Percentiles rank a stretch among this genome's conserved stretches.
Conservation (phyloP, 2,888 invertebrate genomes). For the Drosophila hawaiiensis region DNA sequence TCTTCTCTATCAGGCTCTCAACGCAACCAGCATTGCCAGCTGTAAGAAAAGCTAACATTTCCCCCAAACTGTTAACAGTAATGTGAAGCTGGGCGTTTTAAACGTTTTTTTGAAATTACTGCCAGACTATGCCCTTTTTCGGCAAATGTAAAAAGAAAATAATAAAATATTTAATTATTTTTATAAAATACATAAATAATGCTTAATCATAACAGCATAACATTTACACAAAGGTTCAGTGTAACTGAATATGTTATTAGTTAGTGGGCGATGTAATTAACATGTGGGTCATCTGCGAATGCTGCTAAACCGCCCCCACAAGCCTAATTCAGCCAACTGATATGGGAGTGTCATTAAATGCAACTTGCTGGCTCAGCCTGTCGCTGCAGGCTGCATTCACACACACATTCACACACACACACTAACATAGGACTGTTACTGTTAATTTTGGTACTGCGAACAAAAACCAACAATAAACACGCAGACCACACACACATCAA, state of each 20-base stretch:
- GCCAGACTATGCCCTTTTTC: background rate
- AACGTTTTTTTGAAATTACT: background rate
- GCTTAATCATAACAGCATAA: background rate
- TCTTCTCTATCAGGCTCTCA: slow-evolving; percentile 25
- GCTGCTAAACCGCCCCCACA: slow-evolving; percentile 26
- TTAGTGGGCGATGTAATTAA: slow-evolving; percentile 23
- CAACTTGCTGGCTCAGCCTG: slow-evolving; percentile 29
- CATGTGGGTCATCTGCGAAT: slow-evolving; percentile 41
- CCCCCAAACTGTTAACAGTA: slow-evolving; percentile 38
- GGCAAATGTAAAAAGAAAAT: background rate
- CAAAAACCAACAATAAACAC: slow-evolving; percentile 31
- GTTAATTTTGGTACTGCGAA: slow-evolving; percentile 27
- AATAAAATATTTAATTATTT: background rate
- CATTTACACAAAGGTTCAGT: background rate
- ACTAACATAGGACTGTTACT: slow-evolving; percentile 11
- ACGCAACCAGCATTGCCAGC: slow-evolving; percentile 51
- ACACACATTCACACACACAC: background rate
- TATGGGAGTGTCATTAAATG: slow-evolving; percentile 45
- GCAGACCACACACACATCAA: slow-evolving; percentile 31
- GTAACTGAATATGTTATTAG: background rate
- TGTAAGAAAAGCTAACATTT: slow-evolving; percentile 32
- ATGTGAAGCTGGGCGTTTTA: background rate
- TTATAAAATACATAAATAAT: background rate
- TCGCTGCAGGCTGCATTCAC: slow-evolving; percentile 22
- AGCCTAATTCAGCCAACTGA: slow-evolving; percentile 19